Base-by-base conservation (phyloP, 2,797 vertebrate genomes). In the Mus minutoides region DNA sequence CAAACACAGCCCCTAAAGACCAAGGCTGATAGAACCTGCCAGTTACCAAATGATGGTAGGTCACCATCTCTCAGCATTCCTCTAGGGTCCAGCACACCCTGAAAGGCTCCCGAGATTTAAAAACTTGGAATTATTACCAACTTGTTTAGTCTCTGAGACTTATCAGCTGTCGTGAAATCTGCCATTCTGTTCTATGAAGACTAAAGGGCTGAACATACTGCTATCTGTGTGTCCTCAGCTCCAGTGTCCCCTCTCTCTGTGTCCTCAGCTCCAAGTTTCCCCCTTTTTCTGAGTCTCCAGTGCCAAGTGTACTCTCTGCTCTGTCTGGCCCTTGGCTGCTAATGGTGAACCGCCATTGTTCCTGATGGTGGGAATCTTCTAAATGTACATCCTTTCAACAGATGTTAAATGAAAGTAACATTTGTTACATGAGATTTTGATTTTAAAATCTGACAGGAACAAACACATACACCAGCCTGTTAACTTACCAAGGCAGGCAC, bases 381-480 rank as follows among this genome's bases (percentile, higher is more conserved):
- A 69, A 95, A 88, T 2, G 9, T 73, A 64, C 1, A 90, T 31
- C 54, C 46, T 86, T 88, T 64, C 79, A 62, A 67, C 67, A 92
- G 79, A 89, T 21, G 26, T 34, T 73, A 85, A 80, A n/a, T 88
- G 64, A 90, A 94, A 88, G 46, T 26, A 88, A 56, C 64, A 80
- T 94, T 89, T 83, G 62, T 92, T 82, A 85, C 9, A 17, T 19
- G 17, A 77, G 31, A 24, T 58, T 54, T 84, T 88, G 60, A 58
- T 88, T 80, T 95, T 84, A 73, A 84, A 95, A 94, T 14, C 86
- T 71, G 75, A 7, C 6, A 86, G 73, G 46, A 87, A 90, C 60
- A 90, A 83, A 79, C 82, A 34, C 37, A 67, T 77, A 88, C 93
- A 37, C 0, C n/a, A 79, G 46, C 78, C 34, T 56, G 12, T 52